phyloP scores from a whole-genome alignment of 2,113 vertebrate species.

The Aphyosemion australe region DNA sequence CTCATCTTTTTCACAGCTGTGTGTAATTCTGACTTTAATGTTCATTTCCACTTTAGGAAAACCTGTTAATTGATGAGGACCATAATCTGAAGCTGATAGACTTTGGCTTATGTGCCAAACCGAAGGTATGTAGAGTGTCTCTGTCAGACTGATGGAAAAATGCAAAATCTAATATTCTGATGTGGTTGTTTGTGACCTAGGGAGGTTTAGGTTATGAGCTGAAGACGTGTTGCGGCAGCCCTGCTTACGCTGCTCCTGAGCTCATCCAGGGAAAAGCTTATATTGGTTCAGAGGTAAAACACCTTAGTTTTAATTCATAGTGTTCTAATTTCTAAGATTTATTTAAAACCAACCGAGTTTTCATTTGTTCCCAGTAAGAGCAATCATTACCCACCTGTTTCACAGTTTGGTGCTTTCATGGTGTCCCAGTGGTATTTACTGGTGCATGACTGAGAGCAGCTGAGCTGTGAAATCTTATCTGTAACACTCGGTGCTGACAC shows the following conservation, averaged over 20 bases:
- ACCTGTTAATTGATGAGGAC: slow-evolving; percentile 89
- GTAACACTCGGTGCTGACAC: slow-evolving; percentile 42
- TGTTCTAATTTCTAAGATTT: neutral
- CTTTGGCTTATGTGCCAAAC: slow-evolving; percentile 95
- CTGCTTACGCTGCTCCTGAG: slow-evolving; percentile 94
- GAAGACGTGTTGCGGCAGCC: slow-evolving; percentile 93
- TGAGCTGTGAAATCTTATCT: slow-evolving; percentile 57
- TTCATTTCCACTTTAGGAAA: slow-evolving; percentile 82
- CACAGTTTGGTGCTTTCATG: slow-evolving; percentile 33
- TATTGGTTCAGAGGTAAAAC: slow-evolving; percentile 92
- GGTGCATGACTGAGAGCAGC: slow-evolving; percentile 51
- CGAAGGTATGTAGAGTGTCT: slow-evolving; percentile 82
- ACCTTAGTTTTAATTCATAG: neutral
- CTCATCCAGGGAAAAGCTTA: slow-evolving; percentile 94
- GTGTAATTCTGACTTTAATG: neutral
- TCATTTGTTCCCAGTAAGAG: slow-evolving; percentile 26
- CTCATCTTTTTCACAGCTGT: neutral
- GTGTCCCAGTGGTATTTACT: slow-evolving; percentile 45
- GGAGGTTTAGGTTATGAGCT: slow-evolving; percentile 89
- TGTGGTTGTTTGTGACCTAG: slow-evolving; percentile 62
- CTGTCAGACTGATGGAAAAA: neutral
- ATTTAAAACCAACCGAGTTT: slow-evolving; percentile 12
- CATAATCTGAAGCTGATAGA: slow-evolving; percentile 96
- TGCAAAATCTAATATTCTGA: neutral
- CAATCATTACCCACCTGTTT: slow-evolving; percentile 34